Conservation (phyloP, 2,888 invertebrate species). For the Tortrix viridana region DNA sequence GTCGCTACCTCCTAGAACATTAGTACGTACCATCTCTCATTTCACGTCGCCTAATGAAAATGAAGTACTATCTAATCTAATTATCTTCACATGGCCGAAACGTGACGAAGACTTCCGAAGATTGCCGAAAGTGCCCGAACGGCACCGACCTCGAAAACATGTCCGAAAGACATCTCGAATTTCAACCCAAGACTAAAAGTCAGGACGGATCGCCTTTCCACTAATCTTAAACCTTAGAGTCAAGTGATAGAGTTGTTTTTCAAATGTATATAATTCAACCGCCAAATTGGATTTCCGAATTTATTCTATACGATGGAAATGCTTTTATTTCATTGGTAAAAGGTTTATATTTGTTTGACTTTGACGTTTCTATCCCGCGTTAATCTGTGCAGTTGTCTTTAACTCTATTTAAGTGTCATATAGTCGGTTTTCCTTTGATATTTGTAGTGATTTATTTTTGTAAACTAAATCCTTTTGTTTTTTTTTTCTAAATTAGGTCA, state of each 20-base stretch:
- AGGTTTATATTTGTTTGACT: conserved; percentile 26
- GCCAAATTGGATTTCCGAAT: conserved; percentile 6
- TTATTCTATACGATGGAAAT: conserved; percentile 27
- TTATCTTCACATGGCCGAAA: neutral
- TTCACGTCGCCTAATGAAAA: neutral
- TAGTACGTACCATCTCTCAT: too few relatives aligned
- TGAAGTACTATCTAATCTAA: neutral
- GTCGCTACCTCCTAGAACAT: too few relatives aligned
- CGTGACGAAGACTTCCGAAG: neutral
- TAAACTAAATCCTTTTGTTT: conserved; percentile 19
- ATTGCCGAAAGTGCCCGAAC: neutral
- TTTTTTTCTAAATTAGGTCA: conserved; percentile 37
- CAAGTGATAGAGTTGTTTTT: too few relatives aligned
- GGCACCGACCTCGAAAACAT: neutral
- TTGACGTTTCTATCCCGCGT: conserved; percentile 1
- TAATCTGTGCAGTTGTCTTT: conserved; percentile 1
- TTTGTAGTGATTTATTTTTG: conserved; percentile 1
- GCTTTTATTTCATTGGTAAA: conserved; percentile 29
- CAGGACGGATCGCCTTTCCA: neutral
- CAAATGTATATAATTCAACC: too few relatives aligned
- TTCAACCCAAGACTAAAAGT: conserved; percentile 2
- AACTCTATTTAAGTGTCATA: neutral
- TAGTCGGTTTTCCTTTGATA: neutral
- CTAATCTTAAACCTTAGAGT: neutral
- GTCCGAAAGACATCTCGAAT: conserved; percentile 8